Conservation (phyloP, 2,888 invertebrate genomes). For the Perithous albicinctus region DNA sequence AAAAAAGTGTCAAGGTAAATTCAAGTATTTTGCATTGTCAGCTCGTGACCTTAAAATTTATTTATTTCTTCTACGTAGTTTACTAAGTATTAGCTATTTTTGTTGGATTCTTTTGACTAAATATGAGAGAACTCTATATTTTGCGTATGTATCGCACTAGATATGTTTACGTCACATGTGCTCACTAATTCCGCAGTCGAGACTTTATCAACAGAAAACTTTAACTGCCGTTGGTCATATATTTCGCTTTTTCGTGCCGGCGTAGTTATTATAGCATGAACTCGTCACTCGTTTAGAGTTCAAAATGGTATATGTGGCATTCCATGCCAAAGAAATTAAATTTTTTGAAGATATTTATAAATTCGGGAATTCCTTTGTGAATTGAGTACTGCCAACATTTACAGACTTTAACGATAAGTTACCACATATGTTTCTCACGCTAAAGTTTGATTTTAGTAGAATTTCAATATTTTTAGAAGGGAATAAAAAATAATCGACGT, state of each 20-base stretch:
- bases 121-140: not conserved
- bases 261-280: too few relatives aligned
- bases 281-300: conserved; percentile 34
- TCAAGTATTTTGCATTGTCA: not conserved
- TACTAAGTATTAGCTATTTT: not conserved
- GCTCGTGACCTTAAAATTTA: not conserved
- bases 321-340: too few relatives aligned
- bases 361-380: too few relatives aligned
- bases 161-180: not conserved
- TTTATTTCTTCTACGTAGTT: not conserved
- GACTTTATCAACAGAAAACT: not conserved
- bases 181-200: too few relatives aligned
- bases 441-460: too few relatives aligned
- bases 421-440: too few relatives aligned
- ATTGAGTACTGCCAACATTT: too few relatives aligned
- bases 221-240: conserved; percentile 11
- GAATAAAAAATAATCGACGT: too few relatives aligned
- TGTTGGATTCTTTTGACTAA: not conserved
- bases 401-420: too few relatives aligned
- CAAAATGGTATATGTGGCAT: too few relatives aligned
- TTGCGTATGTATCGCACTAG: not conserved
- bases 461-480: too few relatives aligned
- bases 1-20: conserved; percentile 87
- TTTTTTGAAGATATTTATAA: too few relatives aligned
- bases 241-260: not conserved